These are phyloP conservation scores for Drosophila sulfurigaster DNA, from an alignment of 1,140 invertebrate genomes.

Conservation along the genomic window DNA sequence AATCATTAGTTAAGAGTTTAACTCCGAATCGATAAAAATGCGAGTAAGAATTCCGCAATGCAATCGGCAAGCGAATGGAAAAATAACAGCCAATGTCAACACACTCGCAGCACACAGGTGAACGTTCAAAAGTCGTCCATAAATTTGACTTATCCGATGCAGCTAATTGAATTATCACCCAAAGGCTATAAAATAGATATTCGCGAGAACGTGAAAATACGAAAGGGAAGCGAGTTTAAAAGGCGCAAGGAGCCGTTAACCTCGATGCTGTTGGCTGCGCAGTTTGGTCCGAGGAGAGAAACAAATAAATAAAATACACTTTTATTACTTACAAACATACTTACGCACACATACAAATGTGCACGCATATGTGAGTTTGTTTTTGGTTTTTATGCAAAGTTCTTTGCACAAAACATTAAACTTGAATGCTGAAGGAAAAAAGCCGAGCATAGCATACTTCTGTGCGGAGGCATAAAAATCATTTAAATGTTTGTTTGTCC, in stretches of 20 bases:
- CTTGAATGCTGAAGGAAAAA: slow-evolving; percentile 58
- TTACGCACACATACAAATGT: slow-evolving; percentile 15
- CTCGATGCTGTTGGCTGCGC: slow-evolving; percentile 6
- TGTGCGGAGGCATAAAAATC: slow-evolving; percentile 70
- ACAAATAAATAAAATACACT: slow-evolving; percentile 67
- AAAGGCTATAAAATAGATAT: slow-evolving; percentile 41
- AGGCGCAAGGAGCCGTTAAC: slow-evolving; percentile 32
- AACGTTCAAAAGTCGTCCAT: slow-evolving; percentile 29
- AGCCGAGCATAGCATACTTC: slow-evolving; percentile 39
- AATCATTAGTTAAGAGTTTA: neutral
- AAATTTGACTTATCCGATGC: slow-evolving; percentile 57
- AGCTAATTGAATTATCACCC: slow-evolving; percentile 72
- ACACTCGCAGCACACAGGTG: slow-evolving; percentile 2
- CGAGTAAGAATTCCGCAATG: neutral
- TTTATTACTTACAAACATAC: slow-evolving; percentile 46
- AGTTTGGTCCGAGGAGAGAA: slow-evolving; percentile 19
- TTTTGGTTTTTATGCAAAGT: slow-evolving; percentile 55
- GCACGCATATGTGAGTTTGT: slow-evolving; percentile 19
- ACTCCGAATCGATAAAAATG: neutral
- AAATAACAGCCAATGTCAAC: slow-evolving; percentile 14
- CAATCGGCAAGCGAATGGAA: neutral
- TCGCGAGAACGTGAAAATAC: neutral
- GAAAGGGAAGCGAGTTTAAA: slow-evolving; percentile 2
- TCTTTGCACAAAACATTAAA: slow-evolving; percentile 68
- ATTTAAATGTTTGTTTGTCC: slow-evolving; percentile 72